Conservation (phyloP, 2,888 invertebrate species). For the Parapristionchus giblindavisi region DNA sequence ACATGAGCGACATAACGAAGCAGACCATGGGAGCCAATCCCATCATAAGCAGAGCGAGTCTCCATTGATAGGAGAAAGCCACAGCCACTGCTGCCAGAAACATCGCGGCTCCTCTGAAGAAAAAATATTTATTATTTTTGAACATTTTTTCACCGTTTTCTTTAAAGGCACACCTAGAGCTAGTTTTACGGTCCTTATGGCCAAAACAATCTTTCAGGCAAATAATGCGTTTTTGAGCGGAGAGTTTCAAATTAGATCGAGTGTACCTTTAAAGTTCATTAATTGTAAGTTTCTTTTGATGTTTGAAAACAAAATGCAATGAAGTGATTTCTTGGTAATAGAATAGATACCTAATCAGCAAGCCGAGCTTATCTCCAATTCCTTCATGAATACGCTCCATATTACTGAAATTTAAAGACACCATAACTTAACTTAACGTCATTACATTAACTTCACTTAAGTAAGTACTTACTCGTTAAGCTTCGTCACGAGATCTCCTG, state of each 20-base stretch:
- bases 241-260: too few relatives aligned
- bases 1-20: slow-evolving; percentile 60
- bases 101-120: slow-evolving; percentile 50
- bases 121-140: background rate
- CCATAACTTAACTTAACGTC: too few relatives aligned
- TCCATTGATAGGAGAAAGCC: slow-evolving; percentile 59
- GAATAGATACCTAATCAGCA: slow-evolving; percentile 52
- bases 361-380: slow-evolving; percentile 62
- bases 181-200: too few relatives aligned
- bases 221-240: too few relatives aligned
- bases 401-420: slow-evolving; percentile 43
- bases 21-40: slow-evolving; percentile 58
- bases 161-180: too few relatives aligned
- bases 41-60: slow-evolving; percentile 58
- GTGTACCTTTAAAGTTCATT: too few relatives aligned
- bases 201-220: too few relatives aligned
- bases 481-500: slow-evolving; percentile 56
- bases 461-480: slow-evolving; percentile 56
- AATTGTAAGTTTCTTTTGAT: too few relatives aligned
- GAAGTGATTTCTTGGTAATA: too few relatives aligned
- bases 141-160: too few relatives aligned
- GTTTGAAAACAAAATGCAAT: too few relatives aligned
- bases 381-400: slow-evolving; percentile 60
- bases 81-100: slow-evolving; percentile 51
- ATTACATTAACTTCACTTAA: background rate